Percentiles rank a stretch among this genome's conserved stretches.
Evolutionary conservation across 2,797 vertebrate species (phyloP).

Genomic region (Tinamus major): DNA sequence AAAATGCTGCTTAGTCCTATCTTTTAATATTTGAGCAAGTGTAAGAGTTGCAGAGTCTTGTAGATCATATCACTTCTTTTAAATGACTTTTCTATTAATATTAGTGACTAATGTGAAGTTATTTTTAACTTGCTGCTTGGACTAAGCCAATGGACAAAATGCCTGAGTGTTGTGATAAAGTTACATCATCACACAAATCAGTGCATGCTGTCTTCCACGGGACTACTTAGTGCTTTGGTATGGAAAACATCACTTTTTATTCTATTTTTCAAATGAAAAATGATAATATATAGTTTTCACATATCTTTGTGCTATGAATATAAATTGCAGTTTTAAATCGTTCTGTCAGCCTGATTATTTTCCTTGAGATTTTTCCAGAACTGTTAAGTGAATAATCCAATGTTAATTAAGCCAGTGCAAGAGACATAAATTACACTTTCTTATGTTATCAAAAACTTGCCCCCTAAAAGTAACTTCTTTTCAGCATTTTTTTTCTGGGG

Average conservation of each 20-base stretch:
- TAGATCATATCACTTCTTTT: not conserved
- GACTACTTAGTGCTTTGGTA: not conserved
- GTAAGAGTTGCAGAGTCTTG: not conserved
- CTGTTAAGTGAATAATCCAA: slow-evolving; percentile 39
- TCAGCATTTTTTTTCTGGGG: not conserved
- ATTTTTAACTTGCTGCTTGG: not conserved
- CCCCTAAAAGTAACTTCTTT: not conserved
- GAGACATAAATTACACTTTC: slow-evolving; percentile 13
- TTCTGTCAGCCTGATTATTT: slow-evolving; percentile 31
- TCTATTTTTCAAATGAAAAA: not conserved
- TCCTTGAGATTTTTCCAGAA: slow-evolving; percentile 13
- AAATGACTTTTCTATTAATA: not conserved
- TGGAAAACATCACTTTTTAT: not conserved
- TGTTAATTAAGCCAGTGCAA: slow-evolving; percentile 7
- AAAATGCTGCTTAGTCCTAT: not conserved
- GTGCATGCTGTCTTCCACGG: not conserved
- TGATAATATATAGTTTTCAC: not conserved
- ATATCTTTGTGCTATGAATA: slow-evolving; percentile 26
- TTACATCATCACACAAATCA: not conserved
- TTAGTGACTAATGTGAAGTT: not conserved
- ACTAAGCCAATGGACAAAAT: not conserved
- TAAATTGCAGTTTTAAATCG: slow-evolving; percentile 47
- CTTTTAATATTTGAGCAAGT: not conserved
- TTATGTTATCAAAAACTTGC: not conserved
- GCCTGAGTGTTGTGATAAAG: not conserved